These are phyloP conservation scores for Nannospalax galili DNA, from an alignment of 2,113 vertebrate species.

Conservation along the genomic window DNA sequence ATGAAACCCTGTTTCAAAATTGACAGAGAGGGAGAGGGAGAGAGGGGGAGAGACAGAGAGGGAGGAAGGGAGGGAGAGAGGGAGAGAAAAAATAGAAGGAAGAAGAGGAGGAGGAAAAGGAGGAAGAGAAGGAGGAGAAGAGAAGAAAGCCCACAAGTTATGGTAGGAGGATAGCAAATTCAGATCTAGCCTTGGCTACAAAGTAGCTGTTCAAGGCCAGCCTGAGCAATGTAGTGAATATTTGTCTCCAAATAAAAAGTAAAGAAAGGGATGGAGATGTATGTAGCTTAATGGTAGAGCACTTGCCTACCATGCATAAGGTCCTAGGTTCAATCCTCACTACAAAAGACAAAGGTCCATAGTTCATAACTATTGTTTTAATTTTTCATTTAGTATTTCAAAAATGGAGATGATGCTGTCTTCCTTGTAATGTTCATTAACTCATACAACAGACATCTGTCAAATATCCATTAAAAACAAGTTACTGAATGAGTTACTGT, in stretches of 20 bases:
- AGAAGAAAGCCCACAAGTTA: neutral
- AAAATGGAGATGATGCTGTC: neutral
- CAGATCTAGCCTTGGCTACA: neutral
- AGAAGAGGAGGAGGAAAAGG: too few relatives aligned
- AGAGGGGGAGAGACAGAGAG: too few relatives aligned
- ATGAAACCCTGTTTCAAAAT: neutral
- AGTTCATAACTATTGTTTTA: neutral
- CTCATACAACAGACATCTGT: neutral
- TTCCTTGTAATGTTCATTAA: neutral
- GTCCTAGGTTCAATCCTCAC: neutral
- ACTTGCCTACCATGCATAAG: neutral
- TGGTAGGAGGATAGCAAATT: neutral
- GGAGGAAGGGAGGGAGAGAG: too few relatives aligned
- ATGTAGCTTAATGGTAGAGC: neutral
- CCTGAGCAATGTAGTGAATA: too few relatives aligned
- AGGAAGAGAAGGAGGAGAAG: too few relatives aligned
- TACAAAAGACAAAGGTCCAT: neutral
- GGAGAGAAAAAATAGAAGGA: neutral
- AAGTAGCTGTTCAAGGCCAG: neutral
- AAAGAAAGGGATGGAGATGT: neutral
- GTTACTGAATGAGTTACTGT: neutral
- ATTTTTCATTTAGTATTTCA: neutral
- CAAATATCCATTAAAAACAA: neutral
- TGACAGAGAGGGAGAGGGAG: neutral
- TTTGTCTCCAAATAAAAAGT: neutral